Base-by-base conservation (phyloP, 1,140 invertebrate species). In the Magallana angulata region DNA sequence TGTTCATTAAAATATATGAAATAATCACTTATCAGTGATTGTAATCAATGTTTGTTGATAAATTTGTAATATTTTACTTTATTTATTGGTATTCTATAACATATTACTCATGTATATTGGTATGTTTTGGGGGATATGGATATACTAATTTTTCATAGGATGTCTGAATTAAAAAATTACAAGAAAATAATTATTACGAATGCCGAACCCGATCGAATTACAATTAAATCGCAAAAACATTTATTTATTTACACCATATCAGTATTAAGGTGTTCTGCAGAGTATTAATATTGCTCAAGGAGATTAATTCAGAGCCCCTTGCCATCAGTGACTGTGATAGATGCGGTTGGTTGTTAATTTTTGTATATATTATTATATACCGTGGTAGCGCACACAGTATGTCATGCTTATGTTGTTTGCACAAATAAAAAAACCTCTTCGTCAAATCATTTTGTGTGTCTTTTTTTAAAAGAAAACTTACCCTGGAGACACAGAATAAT, bases 321-420 rank as follows among this genome's bases (percentile, higher is more conserved):
- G 88, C 90, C 90, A 87, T 85, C 82, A 86, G 83, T 84, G 76
- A 68, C 86, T 89, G 90, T 91, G 90, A 89, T 90, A 91, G 57
- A 80, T 82, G 58, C 56, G 85, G 60, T 87, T 62, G 87, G 83
- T 82, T 86, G 85, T 90, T 84, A 82, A 71, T 84, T 82, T 60
- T 88, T 91, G 89, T 90, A 89, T 91, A 91, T 85, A 87, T 58
- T 80, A 80, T 86, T 90, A 89, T 91, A 91, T 85, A 87, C 59
- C 83, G 84, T 86, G 81, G 86, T 89, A 87, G 88, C 84, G 88
- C 86, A 89, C 88, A 88, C 86, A 87, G 83, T 62, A 68, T 90
- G 88, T 87, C 86, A 89, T 89, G 88, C 89, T 90, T 91, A 90
- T 91, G 91, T 90, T 91, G 91, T 91, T 91, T 91, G 91, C 91